phyloP scores from a whole-genome alignment of 1,140 invertebrate species.

The Theocolax elegans region DNA sequence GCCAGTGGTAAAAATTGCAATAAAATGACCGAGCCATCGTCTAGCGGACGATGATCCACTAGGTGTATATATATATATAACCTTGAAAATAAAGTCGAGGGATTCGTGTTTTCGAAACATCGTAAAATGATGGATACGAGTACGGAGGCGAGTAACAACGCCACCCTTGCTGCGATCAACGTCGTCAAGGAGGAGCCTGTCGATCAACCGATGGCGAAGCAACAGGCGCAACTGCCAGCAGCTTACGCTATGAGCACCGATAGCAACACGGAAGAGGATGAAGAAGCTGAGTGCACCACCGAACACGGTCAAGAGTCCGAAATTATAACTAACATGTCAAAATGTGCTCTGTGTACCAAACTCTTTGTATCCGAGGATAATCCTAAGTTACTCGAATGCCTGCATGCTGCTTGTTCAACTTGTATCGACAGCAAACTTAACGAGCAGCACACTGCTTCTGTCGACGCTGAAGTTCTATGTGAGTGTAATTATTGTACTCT shows the following conservation, averaged over 20 bases:
- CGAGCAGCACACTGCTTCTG: slow-evolving; percentile 69
- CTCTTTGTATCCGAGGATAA: slow-evolving; percentile 71
- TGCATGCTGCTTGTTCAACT: slow-evolving; percentile 83
- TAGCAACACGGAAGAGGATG: slow-evolving; percentile 53
- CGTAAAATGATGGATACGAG: slow-evolving; percentile 15
- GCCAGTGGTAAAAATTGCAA: neutral
- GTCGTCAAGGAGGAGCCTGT: slow-evolving; percentile 24
- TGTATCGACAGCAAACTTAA: slow-evolving; percentile 80
- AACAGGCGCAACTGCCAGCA: neutral
- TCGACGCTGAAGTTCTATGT: slow-evolving; percentile 57
- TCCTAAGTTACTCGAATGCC: slow-evolving; percentile 85
- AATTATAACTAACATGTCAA: slow-evolving; percentile 61
- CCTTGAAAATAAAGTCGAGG: neutral
- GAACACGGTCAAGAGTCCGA: slow-evolving; percentile 63
- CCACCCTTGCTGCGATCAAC: neutral
- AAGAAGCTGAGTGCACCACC: slow-evolving; percentile 66
- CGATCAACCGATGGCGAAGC: neutral
- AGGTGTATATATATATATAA: neutral
- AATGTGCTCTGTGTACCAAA: slow-evolving; percentile 79
- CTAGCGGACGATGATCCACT: neutral
- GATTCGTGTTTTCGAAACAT: neutral
- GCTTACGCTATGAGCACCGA: slow-evolving; percentile 27
- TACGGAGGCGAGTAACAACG: neutral
- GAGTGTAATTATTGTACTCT: neutral
- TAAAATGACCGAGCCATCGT: neutral